Conservation (phyloP, 2,888 invertebrate genomes). For the Morpho deidamia region DNA sequence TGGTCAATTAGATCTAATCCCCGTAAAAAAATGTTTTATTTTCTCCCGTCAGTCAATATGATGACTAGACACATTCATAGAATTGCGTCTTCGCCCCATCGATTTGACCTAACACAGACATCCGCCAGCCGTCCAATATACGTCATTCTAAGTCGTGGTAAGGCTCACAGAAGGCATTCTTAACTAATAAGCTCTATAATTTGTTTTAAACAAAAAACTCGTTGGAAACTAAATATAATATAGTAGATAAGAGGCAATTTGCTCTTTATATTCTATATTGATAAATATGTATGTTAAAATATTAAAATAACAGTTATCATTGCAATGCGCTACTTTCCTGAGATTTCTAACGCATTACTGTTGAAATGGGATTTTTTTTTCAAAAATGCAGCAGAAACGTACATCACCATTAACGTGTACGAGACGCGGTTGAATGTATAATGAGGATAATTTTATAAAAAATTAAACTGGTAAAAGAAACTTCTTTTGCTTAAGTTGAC, state of each 20-base stretch:
- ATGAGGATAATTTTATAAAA: constrained; percentile 4
- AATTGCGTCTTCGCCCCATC: too few species aligned
- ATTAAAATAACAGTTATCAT: constrained; percentile 25
- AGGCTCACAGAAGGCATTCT: too few species aligned
- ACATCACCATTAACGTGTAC: constrained; percentile 18
- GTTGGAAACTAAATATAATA: neutral
- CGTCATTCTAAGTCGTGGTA: too few species aligned
- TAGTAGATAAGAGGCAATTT: constrained; percentile 3
- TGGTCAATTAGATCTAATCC: too few species aligned
- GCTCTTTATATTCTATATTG: constrained; percentile 10
- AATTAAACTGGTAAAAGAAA: neutral
- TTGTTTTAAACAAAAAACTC: too few species aligned
- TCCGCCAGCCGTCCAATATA: too few species aligned
- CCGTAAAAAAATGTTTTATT: too few species aligned
- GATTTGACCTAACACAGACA: too few species aligned
- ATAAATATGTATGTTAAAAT: constrained; percentile 15
- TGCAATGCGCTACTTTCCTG: constrained; percentile 25
- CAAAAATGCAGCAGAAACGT: constrained; percentile 23
- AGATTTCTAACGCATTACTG: constrained; percentile 25
- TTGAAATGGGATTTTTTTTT: constrained; percentile 26
- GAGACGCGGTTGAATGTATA: constrained; percentile 20
- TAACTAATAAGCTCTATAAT: too few species aligned
- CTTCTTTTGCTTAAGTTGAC: neutral
- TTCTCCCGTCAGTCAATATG: too few species aligned
- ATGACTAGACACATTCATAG: too few species aligned